Evolutionary conservation across 2,888 invertebrate genomes (phyloP), one percentile per base, ranked within the genome.

Genomic region (Lepidonotus clava): DNA sequence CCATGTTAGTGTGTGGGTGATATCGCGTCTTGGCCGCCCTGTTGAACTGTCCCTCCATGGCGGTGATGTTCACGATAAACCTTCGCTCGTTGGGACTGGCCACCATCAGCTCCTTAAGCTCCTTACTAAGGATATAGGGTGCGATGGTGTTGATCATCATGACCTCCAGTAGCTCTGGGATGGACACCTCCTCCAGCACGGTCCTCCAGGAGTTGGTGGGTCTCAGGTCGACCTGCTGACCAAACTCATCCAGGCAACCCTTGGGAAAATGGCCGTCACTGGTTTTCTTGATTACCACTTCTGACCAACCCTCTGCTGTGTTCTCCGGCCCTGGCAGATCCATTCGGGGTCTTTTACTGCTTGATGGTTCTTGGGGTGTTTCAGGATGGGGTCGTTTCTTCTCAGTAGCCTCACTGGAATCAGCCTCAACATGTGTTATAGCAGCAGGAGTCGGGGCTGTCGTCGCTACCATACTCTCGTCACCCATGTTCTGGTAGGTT

Each of bases 1-100:
- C 85, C 87, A 87, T 87, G 67, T 87, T 87, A 18, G 87, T 87
- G 83, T 87, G 87, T 8, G 87, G 87, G 71, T 87, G 87, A 51
- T 83, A 86, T 61, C 53, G 61, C 0, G 85, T 86, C 46, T 87
- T 87, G 41, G 32, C 2, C 6, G 21, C 28, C n/a, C 87, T 24
- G 53, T 71, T 32, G 53, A 87, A 87, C 86, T 87, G 87, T 2
- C 87, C 87, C 46, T 87, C 87, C 87, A 87, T 87, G 36, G 87
- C 87, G 4, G 87, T 86, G 11, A 87, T 85, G 32, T 87, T 87
- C 36, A 87, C 87, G 21, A 87, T 86, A 53, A 86, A 87, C 66
- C 76, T 38, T 18, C 86, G 21, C n/a, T 46, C 36, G 32, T 61
- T 36, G 6, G 80, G 85, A 28, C 87, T 80, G 8, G n/a, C 18